A percentile compares a stretch with the other conserved stretches of the same genome.
These are phyloP conservation scores for Drosophila hydei DNA, from an alignment of 1,140 invertebrate genomes.

Conservation along the genomic window DNA sequence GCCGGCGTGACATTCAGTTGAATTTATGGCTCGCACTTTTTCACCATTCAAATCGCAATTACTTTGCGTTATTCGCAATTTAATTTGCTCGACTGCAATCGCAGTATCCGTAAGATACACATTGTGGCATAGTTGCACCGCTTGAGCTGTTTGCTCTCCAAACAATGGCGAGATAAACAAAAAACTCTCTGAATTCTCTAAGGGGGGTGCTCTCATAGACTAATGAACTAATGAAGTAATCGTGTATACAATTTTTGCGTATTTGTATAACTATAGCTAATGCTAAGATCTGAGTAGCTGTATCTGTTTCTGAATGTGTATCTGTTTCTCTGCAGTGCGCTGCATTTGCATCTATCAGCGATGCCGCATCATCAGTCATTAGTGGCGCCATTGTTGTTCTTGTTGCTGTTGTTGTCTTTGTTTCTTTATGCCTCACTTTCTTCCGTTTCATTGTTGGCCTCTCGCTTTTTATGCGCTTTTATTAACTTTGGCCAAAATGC, in stretches of 20 bases:
- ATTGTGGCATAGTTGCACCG: slow-evolving; percentile 27
- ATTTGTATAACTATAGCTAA: slow-evolving; percentile 31
- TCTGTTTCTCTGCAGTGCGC: slow-evolving; percentile 37
- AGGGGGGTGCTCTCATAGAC: slow-evolving; percentile 32
- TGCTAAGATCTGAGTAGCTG: background rate
- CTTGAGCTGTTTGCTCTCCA: slow-evolving; percentile 55
- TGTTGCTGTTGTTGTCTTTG: slow-evolving; percentile 32
- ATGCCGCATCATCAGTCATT: slow-evolving; percentile 80
- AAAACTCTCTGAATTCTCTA: slow-evolving; percentile 10
- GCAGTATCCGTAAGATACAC: slow-evolving; percentile 50
- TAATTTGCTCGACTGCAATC: slow-evolving; percentile 54
- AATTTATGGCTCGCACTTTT: slow-evolving; percentile 78
- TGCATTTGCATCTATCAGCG: slow-evolving; percentile 78
- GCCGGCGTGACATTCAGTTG: slow-evolving; percentile 73
- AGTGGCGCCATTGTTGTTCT: slow-evolving; percentile 78
- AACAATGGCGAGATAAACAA: slow-evolving; percentile 69
- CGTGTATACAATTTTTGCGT: slow-evolving; percentile 34
- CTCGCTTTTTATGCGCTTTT: slow-evolving; percentile 71
- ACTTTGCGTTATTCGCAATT: slow-evolving; percentile 81
- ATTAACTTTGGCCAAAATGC: slow-evolving; percentile 77
- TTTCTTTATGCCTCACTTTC: slow-evolving; percentile 12
- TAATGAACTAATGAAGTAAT: slow-evolving; percentile 23
- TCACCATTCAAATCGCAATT: slow-evolving; percentile 82
- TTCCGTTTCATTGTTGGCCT: slow-evolving; percentile 62
- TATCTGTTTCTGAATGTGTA: slow-evolving; percentile 20